These are phyloP conservation scores for Ascaphus truei DNA, from an alignment of 2,113 vertebrate genomes.

Conservation along the genomic window DNA sequence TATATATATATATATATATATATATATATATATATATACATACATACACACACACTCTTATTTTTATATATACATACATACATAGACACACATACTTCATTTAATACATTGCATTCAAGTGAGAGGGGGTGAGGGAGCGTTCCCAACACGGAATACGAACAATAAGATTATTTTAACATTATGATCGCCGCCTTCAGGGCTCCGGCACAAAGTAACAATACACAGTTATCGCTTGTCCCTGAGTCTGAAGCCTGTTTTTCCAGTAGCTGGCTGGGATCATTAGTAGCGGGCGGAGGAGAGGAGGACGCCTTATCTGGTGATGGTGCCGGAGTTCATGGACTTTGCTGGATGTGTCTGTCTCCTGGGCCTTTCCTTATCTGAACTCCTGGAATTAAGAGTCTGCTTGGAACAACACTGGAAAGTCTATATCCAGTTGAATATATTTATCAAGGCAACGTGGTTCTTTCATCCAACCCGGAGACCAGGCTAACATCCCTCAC, in stretches of 20 bases:
- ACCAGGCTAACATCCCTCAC: too few relatives aligned
- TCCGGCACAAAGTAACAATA: slow-evolving; percentile 10
- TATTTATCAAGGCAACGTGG: too few relatives aligned
- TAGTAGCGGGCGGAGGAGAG: slow-evolving; percentile 42
- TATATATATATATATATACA: too few relatives aligned
- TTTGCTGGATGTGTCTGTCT: slow-evolving; percentile 52
- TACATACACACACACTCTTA: too few relatives aligned
- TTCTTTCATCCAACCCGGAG: too few relatives aligned
- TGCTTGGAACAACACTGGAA: slow-evolving; percentile 59
- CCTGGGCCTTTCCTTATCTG: slow-evolving; percentile 64
- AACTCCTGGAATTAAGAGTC: slow-evolving; percentile 60
- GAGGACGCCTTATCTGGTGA: slow-evolving; percentile 59
- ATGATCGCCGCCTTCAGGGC: background rate
- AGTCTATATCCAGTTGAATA: slow-evolving; percentile 23
- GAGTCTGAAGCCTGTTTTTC: slow-evolving; percentile 45
- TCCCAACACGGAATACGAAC: background rate
- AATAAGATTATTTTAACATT: background rate
- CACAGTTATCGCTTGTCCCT: slow-evolving; percentile 31
- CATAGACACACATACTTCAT: background rate
- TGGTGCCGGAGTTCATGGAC: slow-evolving; percentile 58
- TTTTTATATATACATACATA: too few relatives aligned
- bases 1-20: too few relatives aligned
- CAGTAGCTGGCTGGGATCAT: slow-evolving; percentile 44
- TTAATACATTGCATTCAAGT: too few relatives aligned
- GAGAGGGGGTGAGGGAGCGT: too few relatives aligned